These are phyloP conservation scores for Sphaeramia orbicularis DNA, from an alignment of 2,797 vertebrate species.

Conservation along the genomic window DNA sequence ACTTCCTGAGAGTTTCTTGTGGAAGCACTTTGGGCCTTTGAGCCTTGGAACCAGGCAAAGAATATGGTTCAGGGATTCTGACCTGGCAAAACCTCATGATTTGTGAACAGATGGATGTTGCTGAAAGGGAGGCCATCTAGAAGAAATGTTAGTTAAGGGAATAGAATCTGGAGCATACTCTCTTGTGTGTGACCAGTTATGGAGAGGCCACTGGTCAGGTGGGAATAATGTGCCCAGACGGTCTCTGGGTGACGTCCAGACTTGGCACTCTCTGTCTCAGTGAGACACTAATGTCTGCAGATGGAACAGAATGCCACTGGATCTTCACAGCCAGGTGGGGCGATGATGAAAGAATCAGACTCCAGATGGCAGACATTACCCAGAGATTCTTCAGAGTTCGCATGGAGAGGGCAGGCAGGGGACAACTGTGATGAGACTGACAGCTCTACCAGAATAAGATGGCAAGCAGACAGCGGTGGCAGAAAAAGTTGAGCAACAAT, in stretches of 20 bases:
- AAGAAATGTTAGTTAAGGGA: too few relatives aligned
- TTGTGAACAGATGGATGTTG: not conserved
- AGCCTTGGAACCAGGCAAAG: not conserved
- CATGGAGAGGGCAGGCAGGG: slow-evolving; percentile 40
- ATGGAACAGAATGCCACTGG: slow-evolving; percentile 54
- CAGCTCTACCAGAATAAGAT: slow-evolving; percentile 37
- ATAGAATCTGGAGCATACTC: too few relatives aligned
- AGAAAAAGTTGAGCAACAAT: not conserved
- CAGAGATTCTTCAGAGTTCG: slow-evolving; percentile 56
- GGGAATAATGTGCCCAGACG: not conserved
- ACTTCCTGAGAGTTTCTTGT: too few relatives aligned
- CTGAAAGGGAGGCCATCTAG: not conserved
- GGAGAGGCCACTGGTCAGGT: too few relatives aligned
- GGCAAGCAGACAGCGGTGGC: slow-evolving; percentile 8
- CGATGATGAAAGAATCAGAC: slow-evolving; percentile 62
- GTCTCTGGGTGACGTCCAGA: slow-evolving; percentile 19
- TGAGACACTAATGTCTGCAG: slow-evolving; percentile 37
- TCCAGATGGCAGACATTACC: slow-evolving; percentile 72
- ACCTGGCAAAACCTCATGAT: not conserved
- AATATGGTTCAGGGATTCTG: too few relatives aligned
- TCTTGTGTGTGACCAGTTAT: not conserved
- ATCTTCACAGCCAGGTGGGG: slow-evolving; percentile 60
- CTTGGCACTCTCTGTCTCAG: slow-evolving; percentile 25
- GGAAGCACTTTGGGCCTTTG: not conserved
- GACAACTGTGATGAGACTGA: slow-evolving; percentile 51